phyloP scores from a whole-genome alignment of 2,113 vertebrate species.

The Sceloporus tristichus region DNA sequence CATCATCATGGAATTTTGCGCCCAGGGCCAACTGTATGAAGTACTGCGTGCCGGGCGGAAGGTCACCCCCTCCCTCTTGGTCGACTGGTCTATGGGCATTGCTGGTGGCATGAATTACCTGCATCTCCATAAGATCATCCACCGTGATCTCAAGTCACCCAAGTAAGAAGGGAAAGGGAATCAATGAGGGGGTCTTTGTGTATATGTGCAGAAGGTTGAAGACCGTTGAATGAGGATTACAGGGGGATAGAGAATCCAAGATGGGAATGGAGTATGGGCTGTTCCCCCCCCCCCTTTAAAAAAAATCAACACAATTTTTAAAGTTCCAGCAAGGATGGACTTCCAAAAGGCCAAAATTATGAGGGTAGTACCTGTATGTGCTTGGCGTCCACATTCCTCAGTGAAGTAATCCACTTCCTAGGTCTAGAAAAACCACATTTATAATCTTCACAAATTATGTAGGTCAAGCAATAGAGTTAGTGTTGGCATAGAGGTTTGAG shows the following conservation, averaged over 20 bases:
- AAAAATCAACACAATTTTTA: no score
- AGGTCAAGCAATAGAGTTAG: background rate
- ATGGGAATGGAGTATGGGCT: background rate
- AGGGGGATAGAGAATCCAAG: background rate
- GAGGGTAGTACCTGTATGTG: background rate
- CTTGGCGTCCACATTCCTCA: no score
- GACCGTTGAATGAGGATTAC: no score
- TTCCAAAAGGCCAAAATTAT: no score
- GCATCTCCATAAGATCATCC: constrained; percentile 99
- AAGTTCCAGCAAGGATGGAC: no score
- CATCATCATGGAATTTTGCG: constrained; percentile 99
- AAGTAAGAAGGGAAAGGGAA: constrained; percentile 81
- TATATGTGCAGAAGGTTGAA: no score
- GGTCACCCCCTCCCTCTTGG: constrained; percentile 93
- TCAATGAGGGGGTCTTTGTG: background rate
- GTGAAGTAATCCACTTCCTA: no score
- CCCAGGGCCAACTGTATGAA: constrained; percentile 98
- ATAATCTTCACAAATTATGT: background rate
- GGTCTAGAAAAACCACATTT: background rate
- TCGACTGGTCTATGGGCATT: constrained; percentile 99
- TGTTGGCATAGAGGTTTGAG: no score
- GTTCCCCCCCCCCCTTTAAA: background rate
- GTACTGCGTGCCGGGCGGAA: constrained; percentile 95
- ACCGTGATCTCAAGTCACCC: constrained; percentile 97
- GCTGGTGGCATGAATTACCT: constrained; percentile 99